Evolutionary conservation across 2,888 invertebrate species (phyloP).

Genomic region (Apamea anceps): DNA sequence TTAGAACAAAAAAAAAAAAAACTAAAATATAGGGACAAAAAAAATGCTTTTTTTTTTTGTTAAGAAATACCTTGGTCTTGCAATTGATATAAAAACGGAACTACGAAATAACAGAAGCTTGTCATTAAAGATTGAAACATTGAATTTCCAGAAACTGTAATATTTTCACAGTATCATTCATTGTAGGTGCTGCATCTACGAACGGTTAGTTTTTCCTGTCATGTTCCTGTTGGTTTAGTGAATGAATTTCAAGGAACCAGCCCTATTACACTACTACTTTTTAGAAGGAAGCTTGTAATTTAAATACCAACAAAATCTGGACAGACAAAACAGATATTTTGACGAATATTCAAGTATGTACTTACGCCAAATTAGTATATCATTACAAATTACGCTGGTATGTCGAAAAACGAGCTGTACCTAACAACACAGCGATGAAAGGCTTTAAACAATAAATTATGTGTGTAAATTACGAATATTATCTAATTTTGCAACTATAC

Average conservation of each 20-base stretch:
- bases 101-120: neutral
- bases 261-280: neutral
- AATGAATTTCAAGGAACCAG: neutral
- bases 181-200: neutral
- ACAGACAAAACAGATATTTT: slow-evolving; percentile 16
- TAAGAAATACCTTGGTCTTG: neutral
- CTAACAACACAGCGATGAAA: slow-evolving; percentile 30
- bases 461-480: neutral
- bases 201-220: neutral
- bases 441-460: slow-evolving; percentile 19
- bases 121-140: neutral
- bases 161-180: neutral
- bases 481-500: neutral
- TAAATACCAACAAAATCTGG: neutral
- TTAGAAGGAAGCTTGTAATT: neutral
- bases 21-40: too few relatives aligned
- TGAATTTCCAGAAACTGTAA: neutral
- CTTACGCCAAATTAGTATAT: slow-evolving; percentile 24
- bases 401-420: slow-evolving; percentile 29
- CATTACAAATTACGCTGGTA: slow-evolving; percentile 13
- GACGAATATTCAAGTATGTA: slow-evolving; percentile 7
- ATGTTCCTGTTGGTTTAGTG: neutral
- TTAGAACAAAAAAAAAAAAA: too few relatives aligned
- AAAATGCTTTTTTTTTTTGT: too few relatives aligned
- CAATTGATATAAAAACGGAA: neutral